Evolutionary conservation across 2,888 invertebrate species (phyloP).

Genomic region (Cryptus viduatorius): DNA sequence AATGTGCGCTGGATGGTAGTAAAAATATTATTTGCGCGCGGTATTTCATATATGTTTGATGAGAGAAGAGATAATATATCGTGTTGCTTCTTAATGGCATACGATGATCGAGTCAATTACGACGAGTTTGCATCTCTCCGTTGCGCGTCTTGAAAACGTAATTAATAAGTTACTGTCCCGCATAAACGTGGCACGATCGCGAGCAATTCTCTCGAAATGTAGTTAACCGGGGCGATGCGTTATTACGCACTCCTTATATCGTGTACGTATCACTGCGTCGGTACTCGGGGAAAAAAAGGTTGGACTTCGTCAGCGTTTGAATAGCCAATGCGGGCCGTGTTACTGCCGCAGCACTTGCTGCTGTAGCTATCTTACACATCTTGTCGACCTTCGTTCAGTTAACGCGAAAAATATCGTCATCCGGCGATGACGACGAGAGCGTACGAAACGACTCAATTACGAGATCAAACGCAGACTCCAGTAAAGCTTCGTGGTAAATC

Average conservation of each 20-base stretch:
- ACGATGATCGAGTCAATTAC: constrained; percentile 11
- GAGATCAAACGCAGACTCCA: constrained; percentile 77
- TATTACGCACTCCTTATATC: neutral
- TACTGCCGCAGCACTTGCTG: constrained; percentile 18
- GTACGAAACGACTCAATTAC: constrained; percentile 78
- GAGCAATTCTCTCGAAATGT: constrained; percentile 47
- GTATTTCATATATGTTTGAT: neutral
- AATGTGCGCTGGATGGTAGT: neutral
- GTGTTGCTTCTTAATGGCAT: neutral
- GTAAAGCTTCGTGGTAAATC: constrained; percentile 78
- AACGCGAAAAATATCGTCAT: constrained; percentile 65
- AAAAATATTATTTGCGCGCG: neutral
- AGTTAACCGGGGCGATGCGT: constrained; percentile 4
- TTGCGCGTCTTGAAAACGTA: constrained; percentile 33
- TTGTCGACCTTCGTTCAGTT: constrained; percentile 63
- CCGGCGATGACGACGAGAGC: constrained; percentile 48
- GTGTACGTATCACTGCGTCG: neutral
- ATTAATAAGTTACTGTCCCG: constrained; percentile 39
- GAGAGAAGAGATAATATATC: neutral
- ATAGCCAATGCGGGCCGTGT: constrained; percentile 16
- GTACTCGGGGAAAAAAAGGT: neutral
- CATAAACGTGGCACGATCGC: constrained; percentile 44
- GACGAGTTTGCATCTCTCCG: constrained; percentile 5
- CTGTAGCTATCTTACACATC: constrained; percentile 4
- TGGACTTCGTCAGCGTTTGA: neutral